These are phyloP conservation scores for Macquaria ambigua DNA, from an alignment of 2,113 vertebrate species.

Conservation along the genomic window DNA sequence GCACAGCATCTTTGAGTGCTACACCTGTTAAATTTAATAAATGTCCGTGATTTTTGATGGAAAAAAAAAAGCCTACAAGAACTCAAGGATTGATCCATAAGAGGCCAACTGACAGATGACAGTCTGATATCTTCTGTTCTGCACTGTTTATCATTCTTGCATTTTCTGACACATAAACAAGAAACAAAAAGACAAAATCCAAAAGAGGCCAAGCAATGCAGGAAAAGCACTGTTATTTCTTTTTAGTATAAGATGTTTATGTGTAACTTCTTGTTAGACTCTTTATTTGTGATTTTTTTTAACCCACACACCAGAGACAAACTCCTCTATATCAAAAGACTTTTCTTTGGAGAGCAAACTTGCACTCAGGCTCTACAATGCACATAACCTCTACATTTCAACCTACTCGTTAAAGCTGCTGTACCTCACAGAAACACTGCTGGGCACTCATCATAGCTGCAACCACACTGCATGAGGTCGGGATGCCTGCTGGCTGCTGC, in stretches of 20 bases:
- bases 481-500: conserved; percentile 40
- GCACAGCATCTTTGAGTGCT: background rate
- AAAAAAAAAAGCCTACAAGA: background rate
- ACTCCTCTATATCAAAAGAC: conserved; percentile 22
- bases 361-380: conserved; percentile 19
- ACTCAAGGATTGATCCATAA: background rate
- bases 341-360: background rate
- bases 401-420: conserved; percentile 28
- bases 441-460: conserved; percentile 27
- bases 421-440: conserved; percentile 17
- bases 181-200: background rate
- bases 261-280: background rate
- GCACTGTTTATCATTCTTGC: background rate
- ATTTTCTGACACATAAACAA: background rate
- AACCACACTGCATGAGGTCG: conserved; percentile 14
- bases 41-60: background rate
- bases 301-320: conserved; percentile 23
- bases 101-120: background rate
- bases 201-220: too few species aligned
- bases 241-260: too few species aligned
- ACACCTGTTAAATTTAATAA: background rate
- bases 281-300: background rate
- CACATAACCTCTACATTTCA: conserved; percentile 31
- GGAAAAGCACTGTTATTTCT: too few species aligned
- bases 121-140: background rate